These are phyloP conservation scores for Caenorhabditis japonica DNA, from an alignment of 2,888 invertebrate species.

Conservation along the genomic window DNA sequence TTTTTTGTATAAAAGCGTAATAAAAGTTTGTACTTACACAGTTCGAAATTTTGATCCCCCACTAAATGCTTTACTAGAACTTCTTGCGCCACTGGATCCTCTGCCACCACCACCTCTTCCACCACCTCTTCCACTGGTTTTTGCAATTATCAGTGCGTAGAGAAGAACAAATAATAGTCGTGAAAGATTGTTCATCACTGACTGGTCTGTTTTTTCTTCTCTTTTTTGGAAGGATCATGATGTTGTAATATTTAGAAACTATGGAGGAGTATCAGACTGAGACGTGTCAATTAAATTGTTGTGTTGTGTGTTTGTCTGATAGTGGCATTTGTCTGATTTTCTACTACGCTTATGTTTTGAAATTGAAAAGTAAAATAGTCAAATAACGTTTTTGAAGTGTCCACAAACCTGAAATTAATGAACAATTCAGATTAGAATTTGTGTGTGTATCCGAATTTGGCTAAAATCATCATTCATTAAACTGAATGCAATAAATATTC, in stretches of 20 bases:
- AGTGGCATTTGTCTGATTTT: neutral
- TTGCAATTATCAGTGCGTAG: constrained; percentile 5
- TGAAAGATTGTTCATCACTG: constrained; percentile 25
- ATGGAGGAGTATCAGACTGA: too few species aligned
- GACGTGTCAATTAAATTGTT: neutral
- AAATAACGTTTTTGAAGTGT: neutral
- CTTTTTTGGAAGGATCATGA: too few species aligned
- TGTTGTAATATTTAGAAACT: too few species aligned
- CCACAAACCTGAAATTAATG: neutral
- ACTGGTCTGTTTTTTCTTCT: constrained; percentile 4
- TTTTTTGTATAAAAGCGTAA: neutral
- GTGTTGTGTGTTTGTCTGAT: neutral
- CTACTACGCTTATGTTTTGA: neutral
- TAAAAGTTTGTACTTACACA: neutral
- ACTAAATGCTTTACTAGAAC: constrained; percentile 15
- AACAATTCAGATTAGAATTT: too few species aligned
- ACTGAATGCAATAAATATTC: too few species aligned
- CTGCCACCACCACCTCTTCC: constrained; percentile 26
- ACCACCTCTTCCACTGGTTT: constrained; percentile 29
- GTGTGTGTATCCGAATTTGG: too few species aligned
- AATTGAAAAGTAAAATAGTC: neutral
- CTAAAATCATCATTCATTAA: too few species aligned
- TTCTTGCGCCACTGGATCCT: constrained; percentile 24
- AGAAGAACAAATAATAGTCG: constrained; percentile 10
- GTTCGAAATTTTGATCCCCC: constrained; percentile 23